Evolutionary conservation across 2,888 invertebrate genomes (phyloP).

Genomic region (Caenorhabditis doughertyi): DNA sequence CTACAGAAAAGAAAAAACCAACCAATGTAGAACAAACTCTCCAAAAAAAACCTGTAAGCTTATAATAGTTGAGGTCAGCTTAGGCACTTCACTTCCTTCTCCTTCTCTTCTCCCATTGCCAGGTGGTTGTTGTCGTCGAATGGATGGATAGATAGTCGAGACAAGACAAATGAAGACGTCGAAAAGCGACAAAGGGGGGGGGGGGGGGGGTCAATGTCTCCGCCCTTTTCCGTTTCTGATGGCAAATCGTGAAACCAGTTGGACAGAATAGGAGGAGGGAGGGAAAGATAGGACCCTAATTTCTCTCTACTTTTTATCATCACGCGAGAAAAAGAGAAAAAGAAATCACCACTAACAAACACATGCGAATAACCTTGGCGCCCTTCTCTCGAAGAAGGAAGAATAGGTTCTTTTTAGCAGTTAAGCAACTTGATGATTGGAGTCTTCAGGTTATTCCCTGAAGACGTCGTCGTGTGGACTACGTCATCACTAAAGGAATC

Average conservation of each 20-base stretch:
- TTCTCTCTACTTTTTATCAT: conserved; percentile 46
- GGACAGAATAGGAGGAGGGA: not conserved
- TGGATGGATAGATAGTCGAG: too few relatives aligned
- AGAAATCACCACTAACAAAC: conserved; percentile 32
- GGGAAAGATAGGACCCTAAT: too few relatives aligned
- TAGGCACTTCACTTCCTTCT: conserved; percentile 6
- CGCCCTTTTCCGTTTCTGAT: conserved; percentile 11
- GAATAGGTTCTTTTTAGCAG: not conserved
- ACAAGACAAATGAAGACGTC: too few relatives aligned
- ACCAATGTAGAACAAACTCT: not conserved
- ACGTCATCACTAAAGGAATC: too few relatives aligned
- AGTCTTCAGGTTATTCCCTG: too few relatives aligned
- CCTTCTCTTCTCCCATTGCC: conserved; percentile 1
- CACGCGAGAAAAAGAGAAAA: conserved; percentile 21
- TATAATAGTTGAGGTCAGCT: conserved; percentile 10
- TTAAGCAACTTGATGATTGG: conserved; percentile 57
- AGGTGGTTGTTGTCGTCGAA: not conserved
- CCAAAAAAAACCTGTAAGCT: conserved; percentile 24
- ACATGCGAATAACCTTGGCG: conserved; percentile 4
- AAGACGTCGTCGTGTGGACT: too few relatives aligned
- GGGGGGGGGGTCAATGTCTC: too few relatives aligned
- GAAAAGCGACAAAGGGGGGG: too few relatives aligned
- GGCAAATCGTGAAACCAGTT: conserved; percentile 26
- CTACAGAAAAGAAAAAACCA: not conserved
- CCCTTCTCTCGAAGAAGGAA: not conserved